phyloP scores from a whole-genome alignment of 2,113 vertebrate genomes.

The Chamaetylas fuelleborni region DNA sequence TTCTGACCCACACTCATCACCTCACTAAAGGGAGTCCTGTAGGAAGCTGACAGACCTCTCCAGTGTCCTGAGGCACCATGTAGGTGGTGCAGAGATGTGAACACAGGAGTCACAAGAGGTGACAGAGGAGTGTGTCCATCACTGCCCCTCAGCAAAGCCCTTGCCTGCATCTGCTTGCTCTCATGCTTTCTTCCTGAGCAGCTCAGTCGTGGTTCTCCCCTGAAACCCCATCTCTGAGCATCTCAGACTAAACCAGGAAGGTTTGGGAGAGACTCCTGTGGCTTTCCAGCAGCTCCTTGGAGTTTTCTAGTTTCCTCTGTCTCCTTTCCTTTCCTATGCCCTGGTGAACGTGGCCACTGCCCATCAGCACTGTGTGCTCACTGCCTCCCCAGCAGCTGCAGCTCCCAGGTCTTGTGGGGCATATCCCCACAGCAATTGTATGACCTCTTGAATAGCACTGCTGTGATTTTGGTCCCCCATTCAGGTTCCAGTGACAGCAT shows the following conservation, averaged over 20 bases:
- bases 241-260: not conserved
- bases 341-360: not conserved
- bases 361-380: not conserved
- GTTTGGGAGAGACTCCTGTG: not conserved
- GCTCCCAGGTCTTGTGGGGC: not conserved
- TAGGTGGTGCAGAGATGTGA: not conserved
- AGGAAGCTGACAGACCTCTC: not conserved
- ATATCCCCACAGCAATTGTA: not conserved
- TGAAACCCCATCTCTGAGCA: not conserved
- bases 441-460: not conserved
- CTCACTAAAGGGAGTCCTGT: rapidly evolving
- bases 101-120: not conserved
- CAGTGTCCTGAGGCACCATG: not conserved
- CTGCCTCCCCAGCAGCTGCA: not conserved
- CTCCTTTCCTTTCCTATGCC: not conserved
- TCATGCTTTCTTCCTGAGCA: not conserved
- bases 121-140: not conserved
- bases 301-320: not conserved
- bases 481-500: not conserved
- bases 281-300: not conserved
- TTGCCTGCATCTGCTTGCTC: not conserved
- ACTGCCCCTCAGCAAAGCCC: not conserved
- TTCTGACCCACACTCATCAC: not conserved
- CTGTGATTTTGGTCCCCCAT: not conserved
- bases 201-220: not conserved